Conservation (phyloP, 2,113 vertebrate genomes). For the Fulmarus glacialis region DNA sequence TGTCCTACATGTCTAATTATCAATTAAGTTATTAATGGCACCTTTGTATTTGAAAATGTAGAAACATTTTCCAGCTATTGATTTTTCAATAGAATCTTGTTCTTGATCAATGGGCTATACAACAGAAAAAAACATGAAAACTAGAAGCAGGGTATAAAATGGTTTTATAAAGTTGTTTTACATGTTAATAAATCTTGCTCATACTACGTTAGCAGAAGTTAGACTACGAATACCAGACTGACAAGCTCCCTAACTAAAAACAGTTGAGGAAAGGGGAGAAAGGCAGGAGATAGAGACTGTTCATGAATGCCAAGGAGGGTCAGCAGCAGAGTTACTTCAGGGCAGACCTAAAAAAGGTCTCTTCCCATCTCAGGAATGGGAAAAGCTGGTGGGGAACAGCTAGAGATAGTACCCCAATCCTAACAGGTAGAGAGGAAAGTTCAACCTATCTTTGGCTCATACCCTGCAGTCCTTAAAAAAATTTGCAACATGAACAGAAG, state of each 20-base stretch:
- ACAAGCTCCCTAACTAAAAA: neutral
- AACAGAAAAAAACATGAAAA: neutral
- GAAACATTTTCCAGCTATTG: neutral
- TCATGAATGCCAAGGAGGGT: neutral
- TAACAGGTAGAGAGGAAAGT: neutral
- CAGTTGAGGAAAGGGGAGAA: neutral
- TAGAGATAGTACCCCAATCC: neutral
- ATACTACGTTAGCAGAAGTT: neutral
- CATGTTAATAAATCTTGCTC: neutral
- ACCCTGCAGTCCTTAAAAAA: neutral
- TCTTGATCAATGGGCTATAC: neutral
- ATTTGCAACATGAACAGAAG: neutral
- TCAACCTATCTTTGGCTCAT: neutral
- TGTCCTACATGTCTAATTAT: neutral
- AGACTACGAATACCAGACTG: neutral
- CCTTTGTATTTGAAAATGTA: neutral
- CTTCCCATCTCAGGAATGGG: neutral
- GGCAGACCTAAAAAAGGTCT: neutral
- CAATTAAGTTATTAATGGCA: neutral
- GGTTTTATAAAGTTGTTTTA: neutral
- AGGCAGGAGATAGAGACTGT: neutral
- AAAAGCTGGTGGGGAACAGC: neutral
- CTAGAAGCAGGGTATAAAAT: neutral
- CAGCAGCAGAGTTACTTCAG: neutral
- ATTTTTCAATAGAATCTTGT: neutral